phyloP scores from a whole-genome alignment of 2,113 vertebrate genomes.

The Sterrhoptilus dennistouni region DNA sequence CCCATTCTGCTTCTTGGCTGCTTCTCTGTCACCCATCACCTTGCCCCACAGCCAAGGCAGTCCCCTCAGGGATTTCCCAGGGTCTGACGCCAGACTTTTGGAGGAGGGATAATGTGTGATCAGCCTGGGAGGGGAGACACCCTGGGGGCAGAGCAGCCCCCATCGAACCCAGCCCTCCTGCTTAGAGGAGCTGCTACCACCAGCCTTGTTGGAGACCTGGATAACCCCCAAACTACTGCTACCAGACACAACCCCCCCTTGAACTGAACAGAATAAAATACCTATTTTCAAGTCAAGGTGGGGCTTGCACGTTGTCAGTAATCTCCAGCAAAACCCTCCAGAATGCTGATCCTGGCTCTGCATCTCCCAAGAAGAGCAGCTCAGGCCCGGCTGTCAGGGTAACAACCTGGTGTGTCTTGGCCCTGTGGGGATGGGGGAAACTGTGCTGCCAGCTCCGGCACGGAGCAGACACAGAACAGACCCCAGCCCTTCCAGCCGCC shows the following conservation, averaged over 20 bases:
- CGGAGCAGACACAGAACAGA: rapidly evolving
- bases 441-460: rapidly evolving
- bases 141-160: background rate
- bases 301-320: background rate
- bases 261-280: background rate
- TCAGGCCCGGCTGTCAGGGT: rapidly evolving
- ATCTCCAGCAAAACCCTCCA: background rate
- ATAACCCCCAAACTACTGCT: background rate
- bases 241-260: rapidly evolving
- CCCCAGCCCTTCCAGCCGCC: background rate
- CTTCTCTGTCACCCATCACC: background rate
- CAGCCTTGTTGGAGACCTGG: background rate
- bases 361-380: rapidly evolving
- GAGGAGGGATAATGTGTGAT: background rate
- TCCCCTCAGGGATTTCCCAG: background rate
- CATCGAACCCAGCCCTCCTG: rapidly evolving
- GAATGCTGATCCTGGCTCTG: background rate
- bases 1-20: background rate
- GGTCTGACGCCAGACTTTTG: background rate
- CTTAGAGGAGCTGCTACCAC: background rate
- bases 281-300: background rate
- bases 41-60: background rate
- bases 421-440: rapidly evolving
- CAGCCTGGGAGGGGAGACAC: background rate
- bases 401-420: background rate